Conservation (phyloP, 2,888 invertebrate species). For the Monopis laevigella region DNA sequence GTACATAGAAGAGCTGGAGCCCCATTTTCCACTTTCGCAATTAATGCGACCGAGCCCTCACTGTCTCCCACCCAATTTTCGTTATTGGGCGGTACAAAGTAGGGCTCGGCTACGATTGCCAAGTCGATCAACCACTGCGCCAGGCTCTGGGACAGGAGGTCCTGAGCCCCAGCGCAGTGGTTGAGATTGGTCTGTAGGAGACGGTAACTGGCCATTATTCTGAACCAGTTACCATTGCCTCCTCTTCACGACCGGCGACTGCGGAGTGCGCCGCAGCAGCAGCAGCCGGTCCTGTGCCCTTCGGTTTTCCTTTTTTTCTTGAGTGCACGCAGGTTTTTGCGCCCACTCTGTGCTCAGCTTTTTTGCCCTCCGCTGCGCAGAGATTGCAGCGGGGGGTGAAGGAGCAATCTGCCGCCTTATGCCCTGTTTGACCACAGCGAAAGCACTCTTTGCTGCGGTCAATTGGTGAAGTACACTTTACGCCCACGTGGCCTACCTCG, state of each 20-base stretch:
- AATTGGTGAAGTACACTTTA: neutral
- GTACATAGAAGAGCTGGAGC: neutral
- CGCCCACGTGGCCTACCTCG: conserved; percentile 4
- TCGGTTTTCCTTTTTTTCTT: neutral
- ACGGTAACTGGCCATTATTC: neutral
- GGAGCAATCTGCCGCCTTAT: neutral
- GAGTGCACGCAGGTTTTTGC: no score
- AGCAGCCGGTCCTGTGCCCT: neutral
- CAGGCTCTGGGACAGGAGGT: conserved; percentile 11
- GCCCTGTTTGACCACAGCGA: conserved; percentile 1
- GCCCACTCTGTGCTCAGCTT: neutral
- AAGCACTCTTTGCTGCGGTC: conserved; percentile 7
- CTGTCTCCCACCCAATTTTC: conserved; percentile 13
- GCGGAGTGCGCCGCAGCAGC: neutral
- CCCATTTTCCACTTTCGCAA: neutral
- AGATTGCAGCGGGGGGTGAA: neutral
- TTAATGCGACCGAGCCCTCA: conserved; percentile 10
- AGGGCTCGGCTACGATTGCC: conserved; percentile 10
- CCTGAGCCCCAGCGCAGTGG: conserved; percentile 11
- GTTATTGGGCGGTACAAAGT: conserved; percentile 2
- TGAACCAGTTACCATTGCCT: neutral
- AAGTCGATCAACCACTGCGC: conserved; percentile 3
- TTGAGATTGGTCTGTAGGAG: conserved; percentile 7
- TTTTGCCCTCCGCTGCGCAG: neutral
- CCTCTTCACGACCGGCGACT: no score